A percentile compares a stretch with the other conserved stretches of the same genome.
These are phyloP conservation scores for Heliangelus exortis DNA, from an alignment of 2,797 vertebrate genomes.

Conservation along the genomic window DNA sequence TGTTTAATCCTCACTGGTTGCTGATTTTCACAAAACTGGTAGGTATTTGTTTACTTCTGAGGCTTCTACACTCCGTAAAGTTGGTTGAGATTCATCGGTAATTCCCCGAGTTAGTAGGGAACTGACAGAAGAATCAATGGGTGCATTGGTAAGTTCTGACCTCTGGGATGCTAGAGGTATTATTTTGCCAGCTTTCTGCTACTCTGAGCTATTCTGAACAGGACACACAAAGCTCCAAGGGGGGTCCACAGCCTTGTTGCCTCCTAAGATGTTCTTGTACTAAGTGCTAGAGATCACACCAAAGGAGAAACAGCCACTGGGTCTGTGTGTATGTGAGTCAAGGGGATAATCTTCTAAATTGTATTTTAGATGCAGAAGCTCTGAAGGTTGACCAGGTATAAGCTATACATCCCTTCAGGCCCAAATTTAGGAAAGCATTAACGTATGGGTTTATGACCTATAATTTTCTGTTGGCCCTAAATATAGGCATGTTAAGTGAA, in stretches of 20 bases:
- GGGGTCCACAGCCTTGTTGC: neutral
- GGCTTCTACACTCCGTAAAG: neutral
- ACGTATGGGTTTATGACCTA: conserved; percentile 4
- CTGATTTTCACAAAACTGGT: neutral
- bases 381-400: conserved; percentile 17
- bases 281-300: conserved; percentile 1
- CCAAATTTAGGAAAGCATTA: conserved; percentile 33
- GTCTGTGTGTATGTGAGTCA: neutral
- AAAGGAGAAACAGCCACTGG: neutral
- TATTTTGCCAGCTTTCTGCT: neutral
- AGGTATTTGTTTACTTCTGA: neutral
- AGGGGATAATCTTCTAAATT: conserved; percentile 37
- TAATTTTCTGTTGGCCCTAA: conserved; percentile 29
- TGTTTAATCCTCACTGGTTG: neutral
- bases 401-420: conserved; percentile 44
- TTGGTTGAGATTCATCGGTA: neutral
- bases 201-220: neutral
- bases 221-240: neutral
- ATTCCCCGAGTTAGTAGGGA: neutral
- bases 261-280: neutral
- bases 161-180: neutral
- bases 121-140: neutral
- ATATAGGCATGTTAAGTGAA: neutral
- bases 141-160: neutral
- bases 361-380: conserved; percentile 39